Base-by-base conservation (phyloP, 1,140 invertebrate genomes). In the Zaprionus lachaisei region DNA sequence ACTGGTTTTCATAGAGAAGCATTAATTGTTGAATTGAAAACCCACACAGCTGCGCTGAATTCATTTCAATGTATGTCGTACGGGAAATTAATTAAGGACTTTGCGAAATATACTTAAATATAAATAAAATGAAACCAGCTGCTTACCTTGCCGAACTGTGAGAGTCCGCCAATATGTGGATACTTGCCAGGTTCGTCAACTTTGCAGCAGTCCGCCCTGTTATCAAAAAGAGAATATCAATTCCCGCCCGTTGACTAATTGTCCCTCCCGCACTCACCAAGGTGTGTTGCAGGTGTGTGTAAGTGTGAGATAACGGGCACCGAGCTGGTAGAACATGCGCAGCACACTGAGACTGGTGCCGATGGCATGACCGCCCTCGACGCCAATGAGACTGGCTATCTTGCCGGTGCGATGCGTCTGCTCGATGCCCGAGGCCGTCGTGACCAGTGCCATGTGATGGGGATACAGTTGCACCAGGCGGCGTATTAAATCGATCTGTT, bases 271-370 rank as follows among this genome's bases (percentile, higher is more conserved):
- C 17, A 51, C 82, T 93, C 93, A 96, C 97, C 97, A 98, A 31
- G 96, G 96, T 54, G 97, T 97, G 89, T 97, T 96, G 94, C 97
- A 98, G 73, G 95, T 97, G 93, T 98, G 97, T 2, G 97, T 98
- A 5, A 98, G 94, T 11, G 97, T 97, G 93, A 98, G 95, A 91
- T 97, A 97, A 55, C 97, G 94, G 7, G 97, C 96, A 14, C 97
- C 97, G 51, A 98, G 94, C 63, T 96, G 95, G 92, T 98, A 97
- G 91, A 97, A 96, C 92, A 96, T 96, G 41, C 97, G 94, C 57
- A 98, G 94, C 20, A 97, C 95, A 17, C 96, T 96, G 54, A 98
- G 94, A 77, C 96, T 97, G 92, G 96, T 97, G 70, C 96, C 97
- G 66, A 98, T 95, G 57, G 96, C 96, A 93, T 98, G 97, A 11